These are phyloP conservation scores for Orgyia antiqua DNA, from an alignment of 2,888 invertebrate species.

Conservation along the genomic window DNA sequence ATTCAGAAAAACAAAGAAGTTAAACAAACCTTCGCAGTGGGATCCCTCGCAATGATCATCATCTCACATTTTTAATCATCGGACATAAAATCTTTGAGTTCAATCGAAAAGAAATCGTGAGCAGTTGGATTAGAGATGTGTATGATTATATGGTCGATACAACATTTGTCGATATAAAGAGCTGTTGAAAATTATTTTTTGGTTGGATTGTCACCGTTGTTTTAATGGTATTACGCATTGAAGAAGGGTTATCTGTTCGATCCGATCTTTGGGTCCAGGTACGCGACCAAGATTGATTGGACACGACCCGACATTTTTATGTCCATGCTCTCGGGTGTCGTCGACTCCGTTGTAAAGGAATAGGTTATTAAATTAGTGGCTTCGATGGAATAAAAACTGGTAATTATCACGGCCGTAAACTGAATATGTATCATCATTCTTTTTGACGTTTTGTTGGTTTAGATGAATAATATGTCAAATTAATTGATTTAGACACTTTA, in stretches of 20 bases:
- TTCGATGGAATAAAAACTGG: slow-evolving; percentile 50
- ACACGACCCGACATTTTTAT: slow-evolving; percentile 68
- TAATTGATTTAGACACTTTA: slow-evolving; percentile 24
- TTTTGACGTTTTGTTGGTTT: slow-evolving; percentile 33
- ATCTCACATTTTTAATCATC: slow-evolving; percentile 77
- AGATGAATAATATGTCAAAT: slow-evolving; percentile 35
- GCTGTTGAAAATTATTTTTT: slow-evolving; percentile 75
- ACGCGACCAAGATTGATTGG: slow-evolving; percentile 72
- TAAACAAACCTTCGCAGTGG: slow-evolving; percentile 75
- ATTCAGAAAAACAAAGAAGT: slow-evolving; percentile 75
- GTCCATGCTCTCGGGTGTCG: slow-evolving; percentile 65
- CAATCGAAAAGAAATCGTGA: slow-evolving; percentile 49
- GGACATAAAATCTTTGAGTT: slow-evolving; percentile 42
- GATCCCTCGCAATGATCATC: slow-evolving; percentile 75
- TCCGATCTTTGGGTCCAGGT: slow-evolving; percentile 68
- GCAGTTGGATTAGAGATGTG: slow-evolving; percentile 33
- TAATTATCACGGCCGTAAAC: slow-evolving; percentile 43
- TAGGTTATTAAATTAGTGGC: slow-evolving; percentile 72
- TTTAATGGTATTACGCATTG: slow-evolving; percentile 77
- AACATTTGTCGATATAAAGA: slow-evolving; percentile 48
- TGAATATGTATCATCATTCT: slow-evolving; percentile 35
- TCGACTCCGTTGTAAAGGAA: slow-evolving; percentile 55
- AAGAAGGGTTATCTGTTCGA: slow-evolving; percentile 72
- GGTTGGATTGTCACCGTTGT: slow-evolving; percentile 77
- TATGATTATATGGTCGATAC: slow-evolving; percentile 19